Evolutionary conservation across 2,888 invertebrate genomes (phyloP).

Genomic region (Phania funesta): DNA sequence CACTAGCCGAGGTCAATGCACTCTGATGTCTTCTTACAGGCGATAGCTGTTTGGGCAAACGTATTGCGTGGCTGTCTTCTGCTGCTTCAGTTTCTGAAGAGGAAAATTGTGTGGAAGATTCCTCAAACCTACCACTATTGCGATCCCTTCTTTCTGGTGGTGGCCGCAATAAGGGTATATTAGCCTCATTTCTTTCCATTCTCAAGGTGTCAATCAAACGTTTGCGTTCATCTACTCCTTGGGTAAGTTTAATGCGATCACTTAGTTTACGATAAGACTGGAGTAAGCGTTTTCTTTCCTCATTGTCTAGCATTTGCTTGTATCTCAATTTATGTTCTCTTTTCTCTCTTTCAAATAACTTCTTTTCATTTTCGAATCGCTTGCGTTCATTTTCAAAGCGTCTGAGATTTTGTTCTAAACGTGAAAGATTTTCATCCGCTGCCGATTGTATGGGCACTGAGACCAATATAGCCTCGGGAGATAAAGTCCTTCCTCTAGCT

Average conservation of each 20-base stretch:
- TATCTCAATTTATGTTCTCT: constrained; percentile 81
- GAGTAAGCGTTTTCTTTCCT: constrained; percentile 77
- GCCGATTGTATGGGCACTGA: constrained; percentile 46
- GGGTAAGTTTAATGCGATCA: constrained; percentile 74
- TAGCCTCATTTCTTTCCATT: constrained; percentile 72
- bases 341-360: constrained; percentile 81
- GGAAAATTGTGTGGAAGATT: constrained; percentile 79
- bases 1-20: constrained; percentile 68
- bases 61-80: constrained; percentile 65
- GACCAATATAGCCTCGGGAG: constrained; percentile 38
- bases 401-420: constrained; percentile 77
- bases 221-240: constrained; percentile 76
- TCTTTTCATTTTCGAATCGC: constrained; percentile 80
- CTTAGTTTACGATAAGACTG: constrained; percentile 77
- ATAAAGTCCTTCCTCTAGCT: constrained; percentile 39
- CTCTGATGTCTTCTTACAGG: constrained; percentile 65
- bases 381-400: constrained; percentile 79
- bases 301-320: constrained; percentile 77
- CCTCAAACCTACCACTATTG: constrained; percentile 73
- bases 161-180: constrained; percentile 57
- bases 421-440: constrained; percentile 72
- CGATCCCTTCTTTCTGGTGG: constrained; percentile 63
- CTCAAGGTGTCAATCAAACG: constrained; percentile 76
- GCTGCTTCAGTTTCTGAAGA: constrained; percentile 78
- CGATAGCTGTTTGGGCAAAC: constrained; percentile 63